Percentiles rank a stretch among this genome's conserved stretches.
Conservation (phyloP, 92 coral and sea anemone genomes). For the Porites cylindrica region DNA sequence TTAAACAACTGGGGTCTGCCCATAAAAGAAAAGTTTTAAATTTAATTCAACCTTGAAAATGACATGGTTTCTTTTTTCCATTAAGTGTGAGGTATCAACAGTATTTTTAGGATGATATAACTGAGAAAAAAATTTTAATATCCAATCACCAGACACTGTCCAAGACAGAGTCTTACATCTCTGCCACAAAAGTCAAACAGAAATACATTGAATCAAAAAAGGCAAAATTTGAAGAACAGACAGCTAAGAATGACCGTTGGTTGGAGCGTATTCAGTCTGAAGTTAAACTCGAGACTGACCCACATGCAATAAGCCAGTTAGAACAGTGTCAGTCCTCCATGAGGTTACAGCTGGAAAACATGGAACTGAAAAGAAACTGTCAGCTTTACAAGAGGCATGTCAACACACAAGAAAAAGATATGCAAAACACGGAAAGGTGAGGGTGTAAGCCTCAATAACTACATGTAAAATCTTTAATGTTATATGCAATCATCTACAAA, state of each 20-base stretch:
- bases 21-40: too few species aligned
- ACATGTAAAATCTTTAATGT: background rate
- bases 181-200: slow-evolving; percentile 83
- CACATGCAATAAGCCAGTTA: slow-evolving; percentile 43
- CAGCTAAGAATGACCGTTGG: slow-evolving; percentile 75
- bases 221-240: slow-evolving; percentile 66
- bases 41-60: too few species aligned
- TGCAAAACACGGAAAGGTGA: slow-evolving; percentile 85
- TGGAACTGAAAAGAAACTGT: slow-evolving; percentile 83
- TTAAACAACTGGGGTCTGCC: too few species aligned
- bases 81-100: too few species aligned
- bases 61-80: too few species aligned
- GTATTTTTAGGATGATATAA: too few species aligned
- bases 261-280: slow-evolving; percentile 77
- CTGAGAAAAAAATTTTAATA: background rate
- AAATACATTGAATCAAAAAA: slow-evolving; percentile 75
- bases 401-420: slow-evolving; percentile 77
- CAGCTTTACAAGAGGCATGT: slow-evolving; percentile 87
- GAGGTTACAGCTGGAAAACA: slow-evolving; percentile 69
- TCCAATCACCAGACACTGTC: slow-evolving; percentile 58
- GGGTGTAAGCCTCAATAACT: background rate
- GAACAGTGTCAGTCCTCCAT: slow-evolving; percentile 47
- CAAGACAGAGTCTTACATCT: slow-evolving; percentile 71
- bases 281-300: slow-evolving; percentile 57
- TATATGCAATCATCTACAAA: background rate